Evolutionary conservation across 2,888 invertebrate species (phyloP).

Genomic region (Drosophila subsilvestris): DNA sequence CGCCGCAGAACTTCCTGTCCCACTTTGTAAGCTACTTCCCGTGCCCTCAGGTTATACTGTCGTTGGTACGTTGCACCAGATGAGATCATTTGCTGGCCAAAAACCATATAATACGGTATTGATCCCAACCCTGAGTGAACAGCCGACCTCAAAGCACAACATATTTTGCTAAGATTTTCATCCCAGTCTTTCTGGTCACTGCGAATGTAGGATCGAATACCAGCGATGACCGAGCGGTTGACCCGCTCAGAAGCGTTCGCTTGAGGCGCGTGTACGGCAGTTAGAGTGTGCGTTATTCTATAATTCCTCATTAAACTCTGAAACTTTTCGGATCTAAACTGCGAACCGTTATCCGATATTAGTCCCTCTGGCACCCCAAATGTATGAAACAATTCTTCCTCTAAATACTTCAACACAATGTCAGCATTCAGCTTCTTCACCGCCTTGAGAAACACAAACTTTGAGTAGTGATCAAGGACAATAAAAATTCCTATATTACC

Average conservation of each 20-base stretch:
- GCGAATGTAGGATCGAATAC: neutral
- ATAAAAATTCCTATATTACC: neutral
- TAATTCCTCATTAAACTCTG: neutral
- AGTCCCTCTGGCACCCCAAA: neutral
- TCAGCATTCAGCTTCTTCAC: neutral
- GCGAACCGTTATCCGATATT: neutral
- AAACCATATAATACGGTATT: too few relatives aligned
- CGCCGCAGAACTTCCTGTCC: neutral
- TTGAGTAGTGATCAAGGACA: neutral
- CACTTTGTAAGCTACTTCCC: neutral
- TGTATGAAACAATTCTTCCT: neutral
- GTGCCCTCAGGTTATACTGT: neutral
- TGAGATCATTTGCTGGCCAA: too few relatives aligned
- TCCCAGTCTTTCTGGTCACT: slow-evolving; percentile 1
- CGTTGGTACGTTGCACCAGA: neutral
- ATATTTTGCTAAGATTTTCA: neutral
- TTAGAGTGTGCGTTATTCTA: neutral
- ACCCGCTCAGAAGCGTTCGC: neutral
- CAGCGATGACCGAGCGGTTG: neutral
- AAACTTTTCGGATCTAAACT: neutral
- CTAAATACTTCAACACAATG: neutral
- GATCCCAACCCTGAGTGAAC: neutral
- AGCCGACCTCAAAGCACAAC: neutral
- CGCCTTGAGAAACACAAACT: neutral
- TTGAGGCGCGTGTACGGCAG: neutral